Conservation (phyloP, 2,113 vertebrate genomes). For the Eurypyga helias region DNA sequence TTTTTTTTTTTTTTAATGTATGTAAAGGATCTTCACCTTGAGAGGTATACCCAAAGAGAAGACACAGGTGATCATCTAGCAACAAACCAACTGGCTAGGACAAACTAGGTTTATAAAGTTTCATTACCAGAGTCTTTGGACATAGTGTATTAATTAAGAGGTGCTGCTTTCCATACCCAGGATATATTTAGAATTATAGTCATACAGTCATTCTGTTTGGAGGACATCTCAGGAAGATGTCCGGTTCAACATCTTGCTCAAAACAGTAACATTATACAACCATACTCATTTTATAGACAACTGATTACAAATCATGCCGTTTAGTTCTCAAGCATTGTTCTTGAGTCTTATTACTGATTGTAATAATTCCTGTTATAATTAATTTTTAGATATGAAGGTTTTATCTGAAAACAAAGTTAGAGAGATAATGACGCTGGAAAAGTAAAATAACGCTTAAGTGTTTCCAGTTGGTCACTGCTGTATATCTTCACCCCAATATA, state of each 20-base stretch:
- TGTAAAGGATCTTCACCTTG: not conserved
- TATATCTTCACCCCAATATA: not conserved
- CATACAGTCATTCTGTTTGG: not conserved
- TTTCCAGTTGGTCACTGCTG: not conserved
- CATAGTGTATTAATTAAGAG: not conserved
- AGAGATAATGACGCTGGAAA: not conserved
- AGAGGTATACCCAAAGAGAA: not conserved
- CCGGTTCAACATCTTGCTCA: not conserved
- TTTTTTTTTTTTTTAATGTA: not conserved
- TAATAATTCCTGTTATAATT: not conserved
- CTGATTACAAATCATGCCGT: not conserved
- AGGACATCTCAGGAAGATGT: not conserved
- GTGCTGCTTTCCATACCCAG: fast-evolving
- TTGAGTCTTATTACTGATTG: too few relatives aligned
- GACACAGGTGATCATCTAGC: not conserved
- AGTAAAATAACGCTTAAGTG: not conserved
- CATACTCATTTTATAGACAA: not conserved
- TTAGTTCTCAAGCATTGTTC: not conserved
- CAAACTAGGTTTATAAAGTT: not conserved
- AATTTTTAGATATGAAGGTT: not conserved
- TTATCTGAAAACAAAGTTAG: not conserved
- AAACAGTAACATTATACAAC: not conserved
- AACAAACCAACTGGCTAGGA: not conserved
- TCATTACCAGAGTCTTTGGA: not conserved
- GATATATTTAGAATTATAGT: not conserved